phyloP scores from a whole-genome alignment of 1,140 invertebrate species.

The Andricus grossulariae region DNA sequence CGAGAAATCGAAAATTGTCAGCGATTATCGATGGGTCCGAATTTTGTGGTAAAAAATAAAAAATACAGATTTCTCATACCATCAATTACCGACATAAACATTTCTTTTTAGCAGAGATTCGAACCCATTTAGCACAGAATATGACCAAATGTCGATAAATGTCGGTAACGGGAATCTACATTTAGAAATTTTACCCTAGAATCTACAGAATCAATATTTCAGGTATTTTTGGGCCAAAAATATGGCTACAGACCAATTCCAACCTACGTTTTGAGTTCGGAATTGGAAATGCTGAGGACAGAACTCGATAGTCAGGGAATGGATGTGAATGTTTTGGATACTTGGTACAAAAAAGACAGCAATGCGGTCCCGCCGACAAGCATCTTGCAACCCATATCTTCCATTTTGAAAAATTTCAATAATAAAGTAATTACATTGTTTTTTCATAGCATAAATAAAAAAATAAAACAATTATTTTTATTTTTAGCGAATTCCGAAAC shows the following conservation, averaged over 20 bases:
- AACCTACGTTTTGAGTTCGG: slow-evolving; percentile 94
- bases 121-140: too few relatives aligned
- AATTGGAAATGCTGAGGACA: slow-evolving; percentile 91
- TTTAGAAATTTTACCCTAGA: too few relatives aligned
- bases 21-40: slow-evolving; percentile 96
- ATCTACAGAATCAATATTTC: slow-evolving; percentile 32
- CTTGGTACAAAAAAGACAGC: slow-evolving; percentile 97
- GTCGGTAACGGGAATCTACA: too few relatives aligned
- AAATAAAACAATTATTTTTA: slow-evolving; percentile 31
- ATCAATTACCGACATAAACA: neutral
- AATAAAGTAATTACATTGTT: slow-evolving; percentile 86
- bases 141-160: too few relatives aligned
- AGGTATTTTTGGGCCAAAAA: slow-evolving; percentile 97
- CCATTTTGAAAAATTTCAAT: slow-evolving; percentile 97
- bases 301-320: slow-evolving; percentile 86
- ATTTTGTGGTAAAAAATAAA: slow-evolving; percentile 88
- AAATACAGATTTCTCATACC: neutral
- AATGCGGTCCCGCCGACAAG: slow-evolving; percentile 96
- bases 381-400: slow-evolving; percentile 96
- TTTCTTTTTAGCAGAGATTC: neutral
- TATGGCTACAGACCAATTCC: slow-evolving; percentile 98
- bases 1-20: slow-evolving; percentile 98
- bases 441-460: neutral
- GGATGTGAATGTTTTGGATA: slow-evolving; percentile 90
- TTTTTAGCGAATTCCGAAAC: slow-evolving; percentile 90